Conservation (phyloP, 2,113 vertebrate species). For the Tonatia bakeri region DNA sequence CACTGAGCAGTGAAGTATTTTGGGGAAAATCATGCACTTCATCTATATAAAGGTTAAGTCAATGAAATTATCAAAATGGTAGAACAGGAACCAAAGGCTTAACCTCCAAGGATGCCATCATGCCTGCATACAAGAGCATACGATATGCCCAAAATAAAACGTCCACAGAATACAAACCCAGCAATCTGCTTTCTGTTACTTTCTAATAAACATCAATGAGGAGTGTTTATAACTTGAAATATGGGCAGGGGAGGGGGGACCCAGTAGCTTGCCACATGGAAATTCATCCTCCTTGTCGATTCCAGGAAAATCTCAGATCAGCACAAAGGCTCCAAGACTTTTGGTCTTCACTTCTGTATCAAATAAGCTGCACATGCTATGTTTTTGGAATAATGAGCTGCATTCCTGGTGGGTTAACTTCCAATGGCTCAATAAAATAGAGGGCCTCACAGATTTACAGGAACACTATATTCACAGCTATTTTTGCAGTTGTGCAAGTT, state of each 20-base stretch:
- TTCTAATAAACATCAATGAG: slow-evolving; percentile 57
- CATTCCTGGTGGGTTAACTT: neutral
- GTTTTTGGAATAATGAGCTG: slow-evolving; percentile 6
- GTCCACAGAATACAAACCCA: neutral
- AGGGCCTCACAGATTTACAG: neutral
- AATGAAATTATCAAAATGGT: slow-evolving; percentile 59
- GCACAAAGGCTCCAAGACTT: neutral
- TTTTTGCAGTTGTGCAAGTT: neutral
- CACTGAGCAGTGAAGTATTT: slow-evolving; percentile 9
- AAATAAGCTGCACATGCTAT: neutral
- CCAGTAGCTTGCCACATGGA: slow-evolving; percentile 57
- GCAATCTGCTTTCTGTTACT: slow-evolving; percentile 63
- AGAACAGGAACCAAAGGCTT: slow-evolving; percentile 35
- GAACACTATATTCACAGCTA: neutral
- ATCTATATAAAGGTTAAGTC: slow-evolving; percentile 1
- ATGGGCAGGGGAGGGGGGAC: neutral
- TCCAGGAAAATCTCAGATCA: slow-evolving; percentile 54
- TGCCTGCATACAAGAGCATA: slow-evolving; percentile 1
- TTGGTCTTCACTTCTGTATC: neutral
- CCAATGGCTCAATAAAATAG: neutral
- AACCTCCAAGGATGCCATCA: slow-evolving; percentile 32
- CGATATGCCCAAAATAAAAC: neutral
- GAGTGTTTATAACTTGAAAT: slow-evolving; percentile 32
- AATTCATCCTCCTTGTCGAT: neutral
- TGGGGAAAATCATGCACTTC: slow-evolving; percentile 53